Base-by-base conservation (phyloP, 2,797 vertebrate genomes). In the Bovichtus variegatus region DNA sequence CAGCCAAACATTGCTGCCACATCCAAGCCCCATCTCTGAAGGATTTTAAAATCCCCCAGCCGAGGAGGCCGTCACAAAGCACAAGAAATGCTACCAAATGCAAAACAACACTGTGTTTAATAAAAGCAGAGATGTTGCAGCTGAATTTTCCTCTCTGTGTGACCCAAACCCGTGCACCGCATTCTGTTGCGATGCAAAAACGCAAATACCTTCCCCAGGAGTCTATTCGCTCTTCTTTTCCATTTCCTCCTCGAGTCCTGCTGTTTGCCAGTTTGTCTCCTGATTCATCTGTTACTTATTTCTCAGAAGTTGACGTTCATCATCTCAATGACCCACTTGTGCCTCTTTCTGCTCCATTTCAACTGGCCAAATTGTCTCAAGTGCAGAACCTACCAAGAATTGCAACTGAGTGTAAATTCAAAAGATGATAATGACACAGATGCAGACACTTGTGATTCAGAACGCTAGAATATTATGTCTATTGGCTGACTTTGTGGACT, bases 21-120 rank as follows among this genome's bases (percentile, higher is more conserved):
- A 72, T 71, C 62, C 74, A 47, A 54, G 58, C 34, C 41, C 76
- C 29, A 53, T 69, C 60, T 70, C 70, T 63, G 58, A 60, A 12
- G 72, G 62, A 74, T 84, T 83, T n/a, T 83, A 69, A 85, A 73
- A 75, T 68, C 62, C 47, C 40, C 31, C 41, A 59, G 67, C 60
- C 65, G 59, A 66, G 25, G 25, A 68, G 29, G 72, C 57, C 73
- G 74, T 68, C 71, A 67, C 38, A 72, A 40, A 84, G 49, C 69
- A 64, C 59, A 60, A 64, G 50, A 62, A 50, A 43, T 15, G 60
- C 23, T 44, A 7, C 57, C 64, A 44, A 76, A 82, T 55, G 66
- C 64, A 73, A 71, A 65, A 38, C 61, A 66, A 41, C 65, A 63
- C 69, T 15, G 1, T 64, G 65, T 81, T 78, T 46, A 63, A 72